These are phyloP conservation scores for Cranoglanis bouderius DNA, from an alignment of 2,113 vertebrate genomes.

Conservation along the genomic window DNA sequence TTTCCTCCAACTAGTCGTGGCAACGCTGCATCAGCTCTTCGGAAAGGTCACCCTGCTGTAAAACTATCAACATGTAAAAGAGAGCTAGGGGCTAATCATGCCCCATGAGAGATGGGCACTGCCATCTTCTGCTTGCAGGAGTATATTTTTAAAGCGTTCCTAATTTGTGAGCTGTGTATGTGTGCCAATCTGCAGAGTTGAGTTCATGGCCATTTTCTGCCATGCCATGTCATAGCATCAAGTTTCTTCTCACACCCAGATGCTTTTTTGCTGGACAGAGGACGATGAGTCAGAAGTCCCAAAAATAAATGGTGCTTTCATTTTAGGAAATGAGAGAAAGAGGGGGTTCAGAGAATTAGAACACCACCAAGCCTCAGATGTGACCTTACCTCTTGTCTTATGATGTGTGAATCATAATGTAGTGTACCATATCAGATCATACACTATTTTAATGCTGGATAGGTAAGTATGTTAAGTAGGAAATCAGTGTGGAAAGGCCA, in stretches of 20 bases:
- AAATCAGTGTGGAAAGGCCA: background rate
- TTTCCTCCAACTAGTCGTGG: slow-evolving; percentile 68
- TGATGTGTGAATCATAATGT: background rate
- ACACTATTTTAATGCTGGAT: background rate
- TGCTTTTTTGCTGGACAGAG: background rate
- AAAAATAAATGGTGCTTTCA: slow-evolving; percentile 16
- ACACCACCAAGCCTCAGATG: background rate
- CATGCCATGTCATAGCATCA: slow-evolving; percentile 12
- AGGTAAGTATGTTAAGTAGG: background rate
- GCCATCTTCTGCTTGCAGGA: background rate
- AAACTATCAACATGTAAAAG: slow-evolving; percentile 64
- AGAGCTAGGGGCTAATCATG: slow-evolving; percentile 24
- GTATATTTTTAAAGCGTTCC: slow-evolving; percentile 69
- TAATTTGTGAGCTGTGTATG: slow-evolving; percentile 9
- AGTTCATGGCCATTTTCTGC: slow-evolving; percentile 44
- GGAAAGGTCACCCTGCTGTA: slow-evolving; percentile 75
- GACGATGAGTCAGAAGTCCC: slow-evolving; percentile 20
- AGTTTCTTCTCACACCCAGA: slow-evolving; percentile 15
- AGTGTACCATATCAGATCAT: background rate
- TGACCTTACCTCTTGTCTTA: background rate
- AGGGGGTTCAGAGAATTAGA: slow-evolving; percentile 31
- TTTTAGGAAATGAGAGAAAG: slow-evolving; percentile 21
- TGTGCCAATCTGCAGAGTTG: slow-evolving; percentile 14
- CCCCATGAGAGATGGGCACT: background rate
- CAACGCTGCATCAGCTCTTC: slow-evolving; percentile 71